Percentiles rank a stretch among this genome's conserved stretches.
Evolutionary conservation across 2,888 invertebrate species (phyloP).

Genomic region (Lasiommata megera): DNA sequence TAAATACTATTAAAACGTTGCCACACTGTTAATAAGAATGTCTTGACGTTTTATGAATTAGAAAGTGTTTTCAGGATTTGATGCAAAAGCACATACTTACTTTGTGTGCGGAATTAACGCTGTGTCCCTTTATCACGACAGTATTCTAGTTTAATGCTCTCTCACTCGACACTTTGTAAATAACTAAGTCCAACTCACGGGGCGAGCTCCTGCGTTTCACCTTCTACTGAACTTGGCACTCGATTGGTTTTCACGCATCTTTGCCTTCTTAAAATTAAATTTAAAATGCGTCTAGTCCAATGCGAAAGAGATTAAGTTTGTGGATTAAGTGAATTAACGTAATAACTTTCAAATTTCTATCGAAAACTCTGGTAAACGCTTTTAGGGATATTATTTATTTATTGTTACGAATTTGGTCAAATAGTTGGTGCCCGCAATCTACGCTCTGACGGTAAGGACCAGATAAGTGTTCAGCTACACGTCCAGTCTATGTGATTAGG

Average conservation of each 20-base stretch:
- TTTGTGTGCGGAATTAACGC: conserved; percentile 7
- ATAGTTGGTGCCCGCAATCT: conserved; percentile 46
- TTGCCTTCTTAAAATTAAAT: conserved; percentile 77
- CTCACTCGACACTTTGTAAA: conserved; percentile 61
- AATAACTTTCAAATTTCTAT: conserved; percentile 50
- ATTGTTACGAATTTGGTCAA: conserved; percentile 48
- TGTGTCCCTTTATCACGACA: conserved; percentile 43
- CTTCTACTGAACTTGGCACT: conserved; percentile 46
- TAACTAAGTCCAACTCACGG: conserved; percentile 51
- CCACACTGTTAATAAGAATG: conserved; percentile 45
- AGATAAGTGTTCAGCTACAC: conserved; percentile 75
- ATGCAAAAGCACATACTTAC: not conserved
- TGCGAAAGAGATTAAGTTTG: conserved; percentile 77
- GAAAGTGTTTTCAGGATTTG: conserved; percentile 43
- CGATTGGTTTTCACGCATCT: conserved; percentile 75
- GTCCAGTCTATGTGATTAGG: conserved; percentile 76
- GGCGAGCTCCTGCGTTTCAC: conserved; percentile 43
- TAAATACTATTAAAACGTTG: conserved; percentile 35
- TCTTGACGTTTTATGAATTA: conserved; percentile 56
- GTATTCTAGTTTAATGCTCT: conserved; percentile 72
- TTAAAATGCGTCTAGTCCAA: conserved; percentile 78
- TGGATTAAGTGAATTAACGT: conserved; percentile 66
- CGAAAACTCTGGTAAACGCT: conserved; percentile 41
- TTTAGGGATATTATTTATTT: conserved; percentile 47
- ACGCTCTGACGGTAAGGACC: conserved; percentile 59